A percentile compares a stretch with the other conserved stretches of the same genome.
These are phyloP conservation scores for Mionectes macconnelli DNA, from an alignment of 2,113 vertebrate genomes.

Conservation along the genomic window DNA sequence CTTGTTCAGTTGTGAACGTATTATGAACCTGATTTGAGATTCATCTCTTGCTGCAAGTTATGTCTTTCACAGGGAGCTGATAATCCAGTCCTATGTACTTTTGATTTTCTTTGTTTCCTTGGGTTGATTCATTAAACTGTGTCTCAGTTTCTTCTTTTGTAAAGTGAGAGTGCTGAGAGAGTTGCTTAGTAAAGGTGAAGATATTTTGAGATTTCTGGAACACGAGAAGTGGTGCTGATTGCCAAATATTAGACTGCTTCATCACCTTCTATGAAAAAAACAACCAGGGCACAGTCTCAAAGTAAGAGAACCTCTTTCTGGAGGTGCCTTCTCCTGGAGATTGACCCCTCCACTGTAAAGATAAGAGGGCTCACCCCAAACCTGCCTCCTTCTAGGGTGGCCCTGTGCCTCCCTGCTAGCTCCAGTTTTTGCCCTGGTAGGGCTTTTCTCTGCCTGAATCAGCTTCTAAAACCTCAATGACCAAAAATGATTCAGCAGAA, in stretches of 20 bases:
- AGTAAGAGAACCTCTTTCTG: not conserved
- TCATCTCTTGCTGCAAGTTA: not conserved
- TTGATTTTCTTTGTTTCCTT: not conserved
- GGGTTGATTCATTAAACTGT: not conserved
- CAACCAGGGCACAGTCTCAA: not conserved
- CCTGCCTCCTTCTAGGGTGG: not conserved
- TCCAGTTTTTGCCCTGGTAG: not conserved
- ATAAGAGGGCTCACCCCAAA: not conserved
- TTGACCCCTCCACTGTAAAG: not conserved
- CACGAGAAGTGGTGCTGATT: not conserved
- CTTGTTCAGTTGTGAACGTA: not conserved
- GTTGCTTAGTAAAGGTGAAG: not conserved
- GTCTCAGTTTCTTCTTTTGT: not conserved
- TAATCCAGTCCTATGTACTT: not conserved
- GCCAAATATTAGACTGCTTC: not conserved
- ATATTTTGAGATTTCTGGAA: slow-evolving; percentile 13
- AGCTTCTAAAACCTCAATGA: not conserved
- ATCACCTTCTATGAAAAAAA: not conserved
- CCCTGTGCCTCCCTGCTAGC: not conserved
- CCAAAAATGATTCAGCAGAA: not conserved
- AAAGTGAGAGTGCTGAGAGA: not conserved
- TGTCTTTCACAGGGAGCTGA: not conserved
- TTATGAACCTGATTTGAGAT: not conserved
- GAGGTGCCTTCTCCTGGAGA: not conserved
- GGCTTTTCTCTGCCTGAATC: not conserved